Percentiles rank a stretch among this genome's conserved stretches.
These are phyloP conservation scores for Uropetala carovei DNA, from an alignment of 2,888 invertebrate genomes.

Conservation along the genomic window DNA sequence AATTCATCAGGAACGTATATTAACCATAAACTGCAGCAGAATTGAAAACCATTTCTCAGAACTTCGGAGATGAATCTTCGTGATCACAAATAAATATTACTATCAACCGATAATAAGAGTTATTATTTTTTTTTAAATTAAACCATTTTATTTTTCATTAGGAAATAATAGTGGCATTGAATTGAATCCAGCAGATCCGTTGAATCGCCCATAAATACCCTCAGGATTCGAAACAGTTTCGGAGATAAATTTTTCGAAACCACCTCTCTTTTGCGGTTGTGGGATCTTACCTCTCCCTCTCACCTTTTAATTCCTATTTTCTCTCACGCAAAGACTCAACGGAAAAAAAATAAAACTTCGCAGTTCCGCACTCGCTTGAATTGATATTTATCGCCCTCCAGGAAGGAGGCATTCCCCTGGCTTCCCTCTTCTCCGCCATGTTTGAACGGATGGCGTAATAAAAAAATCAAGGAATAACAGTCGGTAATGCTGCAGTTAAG, in stretches of 20 bases:
- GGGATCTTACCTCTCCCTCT: neutral
- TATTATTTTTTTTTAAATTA: too few species aligned
- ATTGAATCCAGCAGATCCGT: neutral
- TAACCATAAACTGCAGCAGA: too few species aligned
- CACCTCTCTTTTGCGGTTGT: neutral
- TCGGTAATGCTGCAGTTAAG: constrained; percentile 27
- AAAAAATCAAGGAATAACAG: constrained; percentile 25
- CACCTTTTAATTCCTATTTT: neutral
- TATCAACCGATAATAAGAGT: too few species aligned
- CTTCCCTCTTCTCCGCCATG: neutral
- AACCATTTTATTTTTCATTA: too few species aligned
- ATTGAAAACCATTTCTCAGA: too few species aligned
- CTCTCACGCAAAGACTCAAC: neutral
- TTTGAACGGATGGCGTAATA: neutral
- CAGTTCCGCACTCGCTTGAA: neutral
- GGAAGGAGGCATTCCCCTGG: neutral
- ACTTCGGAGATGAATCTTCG: too few species aligned
- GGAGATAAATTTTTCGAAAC: neutral
- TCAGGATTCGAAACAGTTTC: neutral
- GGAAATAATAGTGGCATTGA: too few species aligned
- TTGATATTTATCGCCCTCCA: constrained; percentile 8
- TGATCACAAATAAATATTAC: too few species aligned
- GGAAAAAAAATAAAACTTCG: neutral
- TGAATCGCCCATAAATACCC: neutral
- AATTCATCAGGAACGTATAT: too few species aligned